phyloP scores from a whole-genome alignment of 2,797 vertebrate genomes.

The Mormyrus proboscirostris region DNA sequence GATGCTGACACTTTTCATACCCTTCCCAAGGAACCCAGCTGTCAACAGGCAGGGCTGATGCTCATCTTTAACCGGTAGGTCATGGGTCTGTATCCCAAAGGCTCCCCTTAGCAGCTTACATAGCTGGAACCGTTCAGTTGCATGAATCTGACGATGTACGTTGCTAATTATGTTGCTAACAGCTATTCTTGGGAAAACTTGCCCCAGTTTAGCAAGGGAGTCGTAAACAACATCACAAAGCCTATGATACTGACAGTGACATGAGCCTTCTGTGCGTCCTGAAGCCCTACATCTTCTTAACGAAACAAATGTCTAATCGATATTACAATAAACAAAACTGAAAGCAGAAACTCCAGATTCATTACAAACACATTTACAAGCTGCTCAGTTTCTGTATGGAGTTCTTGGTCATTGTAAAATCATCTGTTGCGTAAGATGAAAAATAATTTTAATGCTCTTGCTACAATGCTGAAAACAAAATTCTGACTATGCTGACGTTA shows the following conservation, averaged over 20 bases:
- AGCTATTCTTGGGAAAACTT: not conserved
- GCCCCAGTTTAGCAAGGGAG: not conserved
- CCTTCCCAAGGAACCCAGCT: not conserved
- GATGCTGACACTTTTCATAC: not conserved
- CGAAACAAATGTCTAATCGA: not conserved
- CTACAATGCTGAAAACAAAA: not conserved
- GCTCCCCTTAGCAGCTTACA: not conserved
- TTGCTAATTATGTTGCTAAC: not conserved
- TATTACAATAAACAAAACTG: not conserved
- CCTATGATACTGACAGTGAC: not conserved
- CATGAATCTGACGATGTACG: not conserved
- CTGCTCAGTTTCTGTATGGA: not conserved
- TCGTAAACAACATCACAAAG: not conserved
- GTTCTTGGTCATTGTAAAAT: not conserved
- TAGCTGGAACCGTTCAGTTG: not conserved
- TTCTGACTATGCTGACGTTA: not conserved
- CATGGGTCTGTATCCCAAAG: not conserved
- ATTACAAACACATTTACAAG: not conserved
- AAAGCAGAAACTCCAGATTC: not conserved
- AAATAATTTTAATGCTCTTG: not conserved
- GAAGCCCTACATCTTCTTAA: not conserved
- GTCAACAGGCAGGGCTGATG: not conserved
- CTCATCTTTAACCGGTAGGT: not conserved
- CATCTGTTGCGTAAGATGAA: not conserved
- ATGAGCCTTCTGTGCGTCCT: not conserved